A percentile compares a stretch with the other conserved stretches of the same genome.
Evolutionary conservation across 1,140 invertebrate genomes (phyloP).

Genomic region (Campoletis sonorensis): DNA sequence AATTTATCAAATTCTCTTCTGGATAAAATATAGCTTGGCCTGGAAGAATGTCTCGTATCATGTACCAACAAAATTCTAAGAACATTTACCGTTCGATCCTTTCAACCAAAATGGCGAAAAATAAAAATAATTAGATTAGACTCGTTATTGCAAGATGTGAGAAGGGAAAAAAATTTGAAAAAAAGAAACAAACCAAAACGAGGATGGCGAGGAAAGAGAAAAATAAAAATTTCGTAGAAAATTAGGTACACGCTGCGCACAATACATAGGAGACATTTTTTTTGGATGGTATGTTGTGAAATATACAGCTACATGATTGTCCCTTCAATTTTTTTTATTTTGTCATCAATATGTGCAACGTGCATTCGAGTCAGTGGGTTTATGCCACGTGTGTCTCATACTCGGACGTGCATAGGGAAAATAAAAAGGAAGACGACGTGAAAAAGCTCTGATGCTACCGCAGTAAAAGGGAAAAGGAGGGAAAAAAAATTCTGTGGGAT

Average conservation of each 20-base stretch:
- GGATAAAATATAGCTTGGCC: not conserved
- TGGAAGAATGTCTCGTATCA: not conserved
- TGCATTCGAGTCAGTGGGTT: slow-evolving; percentile 20
- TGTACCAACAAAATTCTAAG: not conserved
- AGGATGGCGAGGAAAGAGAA: not conserved
- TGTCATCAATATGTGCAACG: slow-evolving; percentile 24
- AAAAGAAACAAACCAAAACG: too few relatives aligned
- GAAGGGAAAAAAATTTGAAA: not conserved
- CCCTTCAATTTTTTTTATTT: not conserved
- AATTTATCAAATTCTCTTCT: not conserved
- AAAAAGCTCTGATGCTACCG: not conserved
- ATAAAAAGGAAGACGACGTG: slow-evolving; percentile 14
- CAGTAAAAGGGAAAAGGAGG: not conserved
- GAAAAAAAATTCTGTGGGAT: slow-evolving; percentile 4
- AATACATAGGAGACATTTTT: not conserved
- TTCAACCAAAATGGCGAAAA: not conserved
- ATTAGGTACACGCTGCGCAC: not conserved
- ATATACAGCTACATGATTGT: slow-evolving; percentile 13
- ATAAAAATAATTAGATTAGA: not conserved
- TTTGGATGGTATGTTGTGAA: slow-evolving; percentile 2
- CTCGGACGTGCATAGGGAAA: slow-evolving; percentile 1
- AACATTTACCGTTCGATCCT: not conserved
- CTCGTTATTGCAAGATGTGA: not conserved
- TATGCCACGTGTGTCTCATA: slow-evolving; percentile 9
- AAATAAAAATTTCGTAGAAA: not conserved